Base-by-base conservation (phyloP, 2,888 invertebrate genomes). In the Acanthacorydalis orientalis region DNA sequence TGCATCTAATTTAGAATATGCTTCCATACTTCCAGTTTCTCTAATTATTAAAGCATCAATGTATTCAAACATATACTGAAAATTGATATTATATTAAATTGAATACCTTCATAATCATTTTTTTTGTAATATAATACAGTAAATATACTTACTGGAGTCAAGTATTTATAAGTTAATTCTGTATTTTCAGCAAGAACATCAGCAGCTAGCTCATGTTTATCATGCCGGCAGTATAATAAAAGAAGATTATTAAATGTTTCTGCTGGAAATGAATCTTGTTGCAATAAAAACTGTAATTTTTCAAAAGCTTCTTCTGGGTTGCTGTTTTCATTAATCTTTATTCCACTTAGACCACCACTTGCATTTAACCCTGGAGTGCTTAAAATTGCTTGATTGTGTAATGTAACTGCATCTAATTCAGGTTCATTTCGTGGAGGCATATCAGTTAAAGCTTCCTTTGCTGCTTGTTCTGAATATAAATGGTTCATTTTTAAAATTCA, bases 121-220 rank as follows among this genome's bases (percentile, higher is more conserved):
- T n/a, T n/a, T n/a, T n/a, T n/a, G 46, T 52, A 50, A 41, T 11
- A 16, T 33, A 43, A 16, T 39, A 35, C 32, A 15, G 31, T 41
- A 16, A 31, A 43, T n/a, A 42, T 12, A 65, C 72, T 69, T 69
- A 84, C 85, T 51, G 89, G 86, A 7, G 90, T 87, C 47, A 97
- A 68, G 64, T 89, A 93, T 66, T 95, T 95, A 60, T 91, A 93
- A 0, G 95, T 96, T 48, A 96, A 77, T 61, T 96, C 90, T 7
- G 92, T 88, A 67, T 97, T 95, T 68, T 97, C 97, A 7, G 97
- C 97, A 51, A 98, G 65, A 35, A 98, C 88, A 68, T 98, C 98
- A 0, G 98, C 98, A 9, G 97, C 97, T 50, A 97, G 70, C 64
- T 98, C 97, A 61, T 86, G 96, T 62, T 95, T 92, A 67, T 96